These are phyloP conservation scores for Chanos chanos DNA, from an alignment of 2,797 vertebrate genomes.

Conservation along the genomic window DNA sequence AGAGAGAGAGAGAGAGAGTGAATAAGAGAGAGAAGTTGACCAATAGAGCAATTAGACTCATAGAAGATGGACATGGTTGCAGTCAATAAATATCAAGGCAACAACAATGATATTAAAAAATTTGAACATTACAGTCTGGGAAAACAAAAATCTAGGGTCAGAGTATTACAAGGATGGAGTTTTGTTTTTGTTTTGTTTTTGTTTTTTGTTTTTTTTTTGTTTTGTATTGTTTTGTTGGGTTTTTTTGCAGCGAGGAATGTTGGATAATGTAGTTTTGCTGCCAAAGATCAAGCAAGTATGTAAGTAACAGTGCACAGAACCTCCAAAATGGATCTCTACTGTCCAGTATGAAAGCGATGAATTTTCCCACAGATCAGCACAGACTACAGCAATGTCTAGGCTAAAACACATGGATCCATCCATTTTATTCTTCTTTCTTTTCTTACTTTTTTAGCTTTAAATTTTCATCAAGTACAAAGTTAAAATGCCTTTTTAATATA, in stretches of 20 bases:
- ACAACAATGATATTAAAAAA: constrained; percentile 45
- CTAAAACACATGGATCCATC: constrained; percentile 93
- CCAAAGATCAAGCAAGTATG: constrained; percentile 48
- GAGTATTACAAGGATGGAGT: constrained; percentile 52
- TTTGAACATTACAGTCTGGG: constrained; percentile 64
- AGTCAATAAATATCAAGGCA: constrained; percentile 85
- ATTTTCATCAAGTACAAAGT: constrained; percentile 96
- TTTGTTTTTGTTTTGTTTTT: too few species aligned
- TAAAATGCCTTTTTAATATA: constrained; percentile 99
- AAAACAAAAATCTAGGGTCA: constrained; percentile 57
- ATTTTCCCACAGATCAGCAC: constrained; percentile 79
- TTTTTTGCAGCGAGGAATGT: constrained; percentile 77
- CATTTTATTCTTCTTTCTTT: constrained; percentile 71
- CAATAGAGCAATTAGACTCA: constrained; percentile 21
- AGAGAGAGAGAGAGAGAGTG: not conserved
- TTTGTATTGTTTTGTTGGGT: too few species aligned
- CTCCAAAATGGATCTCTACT: constrained; percentile 55
- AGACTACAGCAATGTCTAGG: constrained; percentile 83
- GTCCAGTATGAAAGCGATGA: constrained; percentile 74
- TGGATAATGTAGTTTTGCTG: constrained; percentile 54
- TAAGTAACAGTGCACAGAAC: constrained; percentile 66
- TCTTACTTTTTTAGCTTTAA: constrained; percentile 72
- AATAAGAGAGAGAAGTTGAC: constrained; percentile 7
- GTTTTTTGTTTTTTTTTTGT: too few species aligned
- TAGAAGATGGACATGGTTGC: constrained; percentile 75